Percentiles rank a stretch among this genome's conserved stretches.
Conservation (phyloP, 2,113 vertebrate genomes). For the Dromiciops gliroides region DNA sequence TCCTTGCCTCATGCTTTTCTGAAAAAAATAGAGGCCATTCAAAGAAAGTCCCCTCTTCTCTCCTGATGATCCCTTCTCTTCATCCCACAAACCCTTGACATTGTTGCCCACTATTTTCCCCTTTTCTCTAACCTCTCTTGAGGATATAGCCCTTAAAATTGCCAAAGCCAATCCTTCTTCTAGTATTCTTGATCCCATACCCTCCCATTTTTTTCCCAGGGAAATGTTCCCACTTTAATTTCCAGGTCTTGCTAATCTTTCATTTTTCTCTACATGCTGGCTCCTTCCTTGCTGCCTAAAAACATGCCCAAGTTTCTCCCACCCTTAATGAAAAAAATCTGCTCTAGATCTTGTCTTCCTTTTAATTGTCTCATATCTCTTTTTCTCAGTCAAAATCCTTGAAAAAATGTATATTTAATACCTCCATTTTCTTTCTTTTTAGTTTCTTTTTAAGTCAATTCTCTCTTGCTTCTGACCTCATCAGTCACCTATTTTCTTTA, state of each 20-base stretch:
- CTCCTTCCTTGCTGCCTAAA: not conserved
- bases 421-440: not conserved
- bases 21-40: not conserved
- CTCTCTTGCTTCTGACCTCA: not conserved
- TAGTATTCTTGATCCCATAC: not conserved
- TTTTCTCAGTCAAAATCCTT: not conserved
- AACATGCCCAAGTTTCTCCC: not conserved
- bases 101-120: not conserved
- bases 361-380: not conserved
- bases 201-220: too few species aligned
- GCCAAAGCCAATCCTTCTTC: not conserved
- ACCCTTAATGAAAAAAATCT: not conserved
- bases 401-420: not conserved
- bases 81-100: not conserved
- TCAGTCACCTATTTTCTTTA: not conserved
- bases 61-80: not conserved
- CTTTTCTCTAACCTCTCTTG: not conserved
- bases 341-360: not conserved
- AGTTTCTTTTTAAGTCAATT: not conserved
- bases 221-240: not conserved
- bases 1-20: not conserved
- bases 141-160: too few species aligned
- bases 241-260: not conserved
- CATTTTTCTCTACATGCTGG: not conserved
- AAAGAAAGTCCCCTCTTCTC: not conserved